Evolutionary conservation across 2,797 vertebrate species (phyloP).

Genomic region (Malacoctenus gilli): DNA sequence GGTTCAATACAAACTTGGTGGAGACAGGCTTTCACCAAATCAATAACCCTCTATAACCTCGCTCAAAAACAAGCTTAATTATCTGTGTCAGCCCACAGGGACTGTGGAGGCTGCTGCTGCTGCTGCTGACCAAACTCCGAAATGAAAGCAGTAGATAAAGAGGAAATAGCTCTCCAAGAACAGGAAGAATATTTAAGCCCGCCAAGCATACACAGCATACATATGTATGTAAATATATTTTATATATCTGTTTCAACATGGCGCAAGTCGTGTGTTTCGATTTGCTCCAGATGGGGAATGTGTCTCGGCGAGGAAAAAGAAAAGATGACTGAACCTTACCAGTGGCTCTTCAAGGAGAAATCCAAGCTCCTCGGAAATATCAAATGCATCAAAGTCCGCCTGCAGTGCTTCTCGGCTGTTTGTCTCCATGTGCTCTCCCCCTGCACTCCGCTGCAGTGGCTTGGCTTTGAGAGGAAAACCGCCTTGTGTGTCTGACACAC

Average conservation of each 20-base stretch:
- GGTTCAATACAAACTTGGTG: constrained; percentile 17
- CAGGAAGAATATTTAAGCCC: constrained; percentile 1
- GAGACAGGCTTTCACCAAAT: constrained; percentile 16
- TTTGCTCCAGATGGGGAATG: background rate
- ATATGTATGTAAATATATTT: no score
- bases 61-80: constrained; percentile 25
- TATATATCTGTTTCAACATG: no score
- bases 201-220: background rate
- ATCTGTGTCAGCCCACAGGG: constrained; percentile 19
- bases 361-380: constrained; percentile 62
- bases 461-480: constrained; percentile 6
- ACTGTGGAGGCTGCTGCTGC: background rate
- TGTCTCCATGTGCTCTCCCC: constrained; percentile 47
- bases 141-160: background rate
- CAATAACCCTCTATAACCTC: constrained; percentile 19
- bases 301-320: constrained; percentile 1
- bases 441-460: background rate
- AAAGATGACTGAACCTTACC: constrained; percentile 53
- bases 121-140: constrained; percentile 24
- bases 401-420: constrained; percentile 45
- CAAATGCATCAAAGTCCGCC: constrained; percentile 53
- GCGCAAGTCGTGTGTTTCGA: no score
- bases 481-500: constrained; percentile 1
- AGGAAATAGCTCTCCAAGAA: constrained; percentile 2
- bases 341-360: constrained; percentile 68